phyloP scores from a whole-genome alignment of 2,797 vertebrate species.

The Cirrhinus molitorella region DNA sequence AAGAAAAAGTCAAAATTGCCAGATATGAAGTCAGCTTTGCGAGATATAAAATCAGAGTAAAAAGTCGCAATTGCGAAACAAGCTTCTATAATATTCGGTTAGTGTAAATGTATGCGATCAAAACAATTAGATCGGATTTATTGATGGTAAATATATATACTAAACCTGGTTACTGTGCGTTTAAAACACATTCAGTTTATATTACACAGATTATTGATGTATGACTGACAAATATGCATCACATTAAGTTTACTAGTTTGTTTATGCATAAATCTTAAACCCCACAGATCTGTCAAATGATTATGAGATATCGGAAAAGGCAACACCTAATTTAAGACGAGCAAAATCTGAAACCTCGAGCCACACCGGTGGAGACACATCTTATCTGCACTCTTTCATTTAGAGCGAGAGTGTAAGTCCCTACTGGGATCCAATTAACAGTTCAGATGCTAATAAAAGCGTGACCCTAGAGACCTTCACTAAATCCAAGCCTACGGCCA shows the following conservation, averaged over 20 bases:
- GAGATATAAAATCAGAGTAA: too few relatives aligned
- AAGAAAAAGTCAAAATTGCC: too few relatives aligned
- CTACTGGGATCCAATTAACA: slow-evolving; percentile 11
- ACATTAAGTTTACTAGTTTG: not conserved
- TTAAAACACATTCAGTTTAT: not conserved
- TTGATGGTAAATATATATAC: not conserved
- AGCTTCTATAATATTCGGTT: not conserved
- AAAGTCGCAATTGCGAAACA: too few relatives aligned
- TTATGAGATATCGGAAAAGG: not conserved
- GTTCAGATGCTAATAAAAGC: slow-evolving; percentile 29
- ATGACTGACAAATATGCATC: not conserved
- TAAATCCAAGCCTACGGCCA: not conserved
- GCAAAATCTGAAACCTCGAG: not conserved
- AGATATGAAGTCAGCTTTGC: too few relatives aligned
- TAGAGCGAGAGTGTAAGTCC: not conserved
- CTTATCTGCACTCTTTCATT: not conserved
- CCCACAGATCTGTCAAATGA: not conserved
- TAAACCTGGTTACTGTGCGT: not conserved
- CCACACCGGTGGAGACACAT: not conserved
- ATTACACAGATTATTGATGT: not conserved
- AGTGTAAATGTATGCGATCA: not conserved
- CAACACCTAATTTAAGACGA: not conserved
- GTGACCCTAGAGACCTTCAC: not conserved
- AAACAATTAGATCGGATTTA: not conserved
- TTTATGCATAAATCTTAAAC: not conserved